Base-by-base conservation (phyloP, 2,888 invertebrate genomes). In the Catocala sponsa region DNA sequence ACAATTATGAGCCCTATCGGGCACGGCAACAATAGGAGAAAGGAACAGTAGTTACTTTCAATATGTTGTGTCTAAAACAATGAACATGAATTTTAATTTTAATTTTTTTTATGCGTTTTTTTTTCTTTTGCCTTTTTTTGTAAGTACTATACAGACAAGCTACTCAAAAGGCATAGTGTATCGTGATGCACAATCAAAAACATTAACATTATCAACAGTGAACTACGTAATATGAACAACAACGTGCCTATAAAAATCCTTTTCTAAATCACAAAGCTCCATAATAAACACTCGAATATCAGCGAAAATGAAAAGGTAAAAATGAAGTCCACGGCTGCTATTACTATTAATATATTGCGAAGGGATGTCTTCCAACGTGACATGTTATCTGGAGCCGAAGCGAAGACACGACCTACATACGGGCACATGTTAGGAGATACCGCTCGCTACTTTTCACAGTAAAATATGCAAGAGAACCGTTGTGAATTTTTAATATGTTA, bases 301-400 rank as follows among this genome's bases (percentile, higher is more conserved):
- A 15, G 15, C 7, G 12, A n/a, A 25, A 48, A 48, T 48, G 47
- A 47, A 47, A 59, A 58, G 53, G 32, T 11, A 6, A 9, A 52
- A 48, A 25, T 51, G 46, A 47, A 56, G 44, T 65, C n/a, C 25
- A 52, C 43, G n/a, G 11, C 33, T 6, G 43, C 44, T 54, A 70
- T 55, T 43, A 52, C 48, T 65, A 62, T 59, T 62, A 61, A 61
- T 65, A 69, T 63, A 75, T 63, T 67, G 49, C 57, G 55, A 32
- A 67, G 50, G 52, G 58, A 65, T 67, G 50, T 75, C 63, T 58
- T 44, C 47, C 49, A 49, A 50, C 46, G 42, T 63, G 59, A 49
- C 66, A 74, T 57, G 55, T 68, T 68, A 70, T 66, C 65, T 47
- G 32, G 53, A 57, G 64, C 52, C 64, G 65, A 74, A 74, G 53